A percentile compares a stretch with the other conserved stretches of the same genome.
Conservation (phyloP, 2,113 vertebrate genomes). For the Etheostoma cragini region DNA sequence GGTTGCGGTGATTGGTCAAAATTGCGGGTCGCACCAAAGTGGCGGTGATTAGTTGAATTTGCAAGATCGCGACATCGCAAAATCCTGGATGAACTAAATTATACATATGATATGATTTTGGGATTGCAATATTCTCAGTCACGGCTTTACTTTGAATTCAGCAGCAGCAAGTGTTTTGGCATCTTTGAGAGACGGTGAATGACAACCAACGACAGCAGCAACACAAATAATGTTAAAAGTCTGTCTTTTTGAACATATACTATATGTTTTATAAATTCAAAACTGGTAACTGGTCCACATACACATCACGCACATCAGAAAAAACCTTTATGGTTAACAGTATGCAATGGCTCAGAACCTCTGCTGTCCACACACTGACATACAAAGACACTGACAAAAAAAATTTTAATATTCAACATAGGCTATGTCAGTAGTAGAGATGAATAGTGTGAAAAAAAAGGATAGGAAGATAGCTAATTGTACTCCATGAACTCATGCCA, state of each 20-base stretch:
- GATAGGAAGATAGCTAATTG: neutral
- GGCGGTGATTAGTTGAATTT: too few species aligned
- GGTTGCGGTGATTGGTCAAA: too few species aligned
- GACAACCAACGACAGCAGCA: neutral
- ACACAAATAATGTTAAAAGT: neutral
- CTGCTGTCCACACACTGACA: neutral
- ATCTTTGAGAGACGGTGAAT: neutral
- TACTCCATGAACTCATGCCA: neutral
- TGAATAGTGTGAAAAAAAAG: neutral
- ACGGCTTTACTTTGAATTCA: neutral
- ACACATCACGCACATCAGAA: neutral
- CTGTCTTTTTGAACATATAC: neutral
- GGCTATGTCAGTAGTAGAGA: neutral
- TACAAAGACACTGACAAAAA: neutral
- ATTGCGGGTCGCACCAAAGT: too few species aligned
- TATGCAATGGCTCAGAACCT: neutral
- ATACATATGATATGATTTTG: neutral
- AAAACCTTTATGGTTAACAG: neutral
- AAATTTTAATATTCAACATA: neutral
- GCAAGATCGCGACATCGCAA: too few species aligned
- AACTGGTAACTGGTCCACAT: neutral
- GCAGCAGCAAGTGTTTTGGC: neutral
- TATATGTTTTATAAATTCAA: neutral
- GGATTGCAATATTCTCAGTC: neutral
- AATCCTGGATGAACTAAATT: too few species aligned